Percentiles rank a stretch among this genome's conserved stretches.
phyloP scores from a whole-genome alignment of 1,140 invertebrate species.

The Penaeus indicus region DNA sequence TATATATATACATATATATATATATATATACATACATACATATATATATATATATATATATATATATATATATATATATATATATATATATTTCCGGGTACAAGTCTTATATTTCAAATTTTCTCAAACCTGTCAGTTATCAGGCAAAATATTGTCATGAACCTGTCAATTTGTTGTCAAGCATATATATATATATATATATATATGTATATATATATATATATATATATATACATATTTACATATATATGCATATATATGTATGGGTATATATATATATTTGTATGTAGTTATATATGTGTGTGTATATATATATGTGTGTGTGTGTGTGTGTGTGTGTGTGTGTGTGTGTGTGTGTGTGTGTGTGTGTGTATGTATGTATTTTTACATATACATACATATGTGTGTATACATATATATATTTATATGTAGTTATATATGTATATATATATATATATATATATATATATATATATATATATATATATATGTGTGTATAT shows the following conservation, averaged over 20 bases:
- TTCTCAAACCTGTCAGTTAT: no score
- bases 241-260: constrained; percentile 40
- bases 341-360: constrained; percentile 33
- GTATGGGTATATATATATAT: constrained; percentile 26
- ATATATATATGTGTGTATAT: no score
- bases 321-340: no score
- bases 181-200: constrained; percentile 33
- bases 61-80: constrained; percentile 1
- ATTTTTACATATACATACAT: constrained; percentile 22
- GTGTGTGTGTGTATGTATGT: constrained; percentile 37
- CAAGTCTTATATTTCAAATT: no score
- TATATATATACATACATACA: constrained; percentile 31
- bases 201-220: constrained; percentile 40
- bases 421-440: background rate
- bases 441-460: no score
- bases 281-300: constrained; percentile 4
- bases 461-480: no score
- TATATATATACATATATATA: constrained; percentile 35
- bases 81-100: background rate
- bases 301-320: constrained; percentile 18
- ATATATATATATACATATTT: constrained; percentile 45
- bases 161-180: no score
- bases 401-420: constrained; percentile 38
- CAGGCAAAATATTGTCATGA: no score
- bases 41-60: background rate